Conservation (phyloP, 2,888 invertebrate genomes). For the Lochmaea crataegi region DNA sequence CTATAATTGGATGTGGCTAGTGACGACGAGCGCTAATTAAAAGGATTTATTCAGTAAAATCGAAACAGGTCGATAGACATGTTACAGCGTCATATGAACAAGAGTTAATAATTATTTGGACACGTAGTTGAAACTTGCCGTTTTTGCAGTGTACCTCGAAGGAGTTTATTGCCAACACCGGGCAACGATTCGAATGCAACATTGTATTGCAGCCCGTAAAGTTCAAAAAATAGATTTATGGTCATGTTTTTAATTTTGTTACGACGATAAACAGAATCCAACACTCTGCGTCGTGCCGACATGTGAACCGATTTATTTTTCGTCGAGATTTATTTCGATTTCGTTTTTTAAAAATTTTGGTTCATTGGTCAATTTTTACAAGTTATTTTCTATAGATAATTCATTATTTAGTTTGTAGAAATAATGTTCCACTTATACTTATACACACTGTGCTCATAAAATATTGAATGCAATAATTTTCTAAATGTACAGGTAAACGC, state of each 20-base stretch:
- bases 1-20: no score
- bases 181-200: constrained; percentile 21
- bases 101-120: neutral
- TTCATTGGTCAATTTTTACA: neutral
- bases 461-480: no score
- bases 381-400: no score
- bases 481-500: no score
- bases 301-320: constrained; percentile 3
- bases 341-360: neutral
- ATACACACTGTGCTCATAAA: no score
- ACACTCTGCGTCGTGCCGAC: constrained; percentile 4
- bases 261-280: constrained; percentile 28
- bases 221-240: constrained; percentile 33
- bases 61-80: no score
- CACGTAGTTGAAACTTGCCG: neutral
- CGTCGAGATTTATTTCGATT: neutral
- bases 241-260: constrained; percentile 31
- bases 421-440: no score
- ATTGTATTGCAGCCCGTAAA: constrained; percentile 24
- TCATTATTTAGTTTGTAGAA: no score
- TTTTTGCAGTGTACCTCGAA: neutral
- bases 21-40: no score
- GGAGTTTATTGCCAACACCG: constrained; percentile 21
- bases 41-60: no score
- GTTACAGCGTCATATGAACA: no score